Evolutionary conservation across 2,797 vertebrate genomes (phyloP).

Genomic region (Trichosurus vulpecula): DNA sequence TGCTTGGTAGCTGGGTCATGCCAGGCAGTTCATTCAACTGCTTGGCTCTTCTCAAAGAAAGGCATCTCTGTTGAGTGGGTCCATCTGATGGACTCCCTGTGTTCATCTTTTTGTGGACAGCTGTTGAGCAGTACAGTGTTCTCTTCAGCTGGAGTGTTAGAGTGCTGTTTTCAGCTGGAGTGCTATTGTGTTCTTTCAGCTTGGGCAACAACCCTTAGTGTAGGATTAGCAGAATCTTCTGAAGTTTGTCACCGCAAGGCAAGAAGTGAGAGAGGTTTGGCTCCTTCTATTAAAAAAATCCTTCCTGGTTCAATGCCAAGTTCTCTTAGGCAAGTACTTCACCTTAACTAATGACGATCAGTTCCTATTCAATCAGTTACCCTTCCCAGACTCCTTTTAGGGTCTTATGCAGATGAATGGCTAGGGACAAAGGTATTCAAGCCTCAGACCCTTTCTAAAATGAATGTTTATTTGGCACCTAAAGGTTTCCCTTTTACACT

Average conservation of each 20-base stretch:
- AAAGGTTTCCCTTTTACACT: background rate
- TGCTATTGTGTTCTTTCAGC: background rate
- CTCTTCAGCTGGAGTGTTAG: background rate
- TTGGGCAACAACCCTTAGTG: background rate
- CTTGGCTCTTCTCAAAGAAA: background rate
- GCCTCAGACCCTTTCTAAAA: background rate
- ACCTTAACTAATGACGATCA: background rate
- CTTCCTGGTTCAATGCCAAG: background rate
- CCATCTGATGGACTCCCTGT: background rate
- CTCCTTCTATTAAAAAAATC: background rate
- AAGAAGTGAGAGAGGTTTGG: background rate
- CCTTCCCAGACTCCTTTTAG: background rate
- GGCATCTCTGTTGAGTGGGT: background rate
- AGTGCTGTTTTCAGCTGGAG: background rate
- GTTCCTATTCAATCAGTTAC: background rate
- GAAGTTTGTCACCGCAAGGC: background rate
- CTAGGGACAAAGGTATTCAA: background rate
- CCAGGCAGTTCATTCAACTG: background rate
- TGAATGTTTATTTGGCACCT: background rate
- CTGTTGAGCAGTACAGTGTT: background rate
- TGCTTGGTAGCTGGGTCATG: background rate
- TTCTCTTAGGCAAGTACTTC: background rate
- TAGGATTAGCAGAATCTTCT: background rate
- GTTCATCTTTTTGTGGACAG: background rate
- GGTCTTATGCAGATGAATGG: background rate